Base-by-base conservation (phyloP, 2,113 vertebrate species). In the Gopherus evgoodei region DNA sequence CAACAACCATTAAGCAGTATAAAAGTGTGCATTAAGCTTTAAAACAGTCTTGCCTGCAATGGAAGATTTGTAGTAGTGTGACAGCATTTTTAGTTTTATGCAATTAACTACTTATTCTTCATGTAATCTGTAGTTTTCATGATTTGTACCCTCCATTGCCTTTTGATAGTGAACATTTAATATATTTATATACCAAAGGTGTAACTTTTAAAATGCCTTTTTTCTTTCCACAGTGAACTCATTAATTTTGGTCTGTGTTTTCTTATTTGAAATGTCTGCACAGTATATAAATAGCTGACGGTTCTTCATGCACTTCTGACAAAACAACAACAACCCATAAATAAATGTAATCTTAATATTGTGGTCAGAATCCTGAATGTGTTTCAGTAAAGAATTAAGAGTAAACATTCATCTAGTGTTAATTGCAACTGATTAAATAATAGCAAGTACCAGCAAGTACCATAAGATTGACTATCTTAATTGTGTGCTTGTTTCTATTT, bases 361-460 rank as follows among this genome's bases (percentile, higher is more conserved):
- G 91, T 91, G 96, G 89, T 95, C 97, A 97, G 91, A 88, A 97
- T 96, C 95, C 96, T 90, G 85, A 1, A 3, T 91, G 80, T 79
- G 84, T 88, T 87, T 91, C 88, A 87, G 76, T 62, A 53, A 83
- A 82, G 38, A 94, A 93, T 16, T 62, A n/a, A 91, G 87, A 96
- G 75, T 90, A 97, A 97, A 97, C 93, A 96, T 81, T 96, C 88
- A 95, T 94, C 90, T 84, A 81, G 12, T 91, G 86, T 89, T 97
- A 97, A 97, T 95, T 96, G 84, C 90, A 90, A 69, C 88, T 90
- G 93, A 97, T 97, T 97, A 93, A 97, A 89, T 87, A 95, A 80
- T 87, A 94, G 95, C 57, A 86, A 93, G 87, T 72, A 94, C n/a
- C 86, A 96, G 90, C 90, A 95, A 93, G 90, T 47, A 80, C 65